Conservation (phyloP, 2,113 vertebrate genomes). For the Myocastor coypus region DNA sequence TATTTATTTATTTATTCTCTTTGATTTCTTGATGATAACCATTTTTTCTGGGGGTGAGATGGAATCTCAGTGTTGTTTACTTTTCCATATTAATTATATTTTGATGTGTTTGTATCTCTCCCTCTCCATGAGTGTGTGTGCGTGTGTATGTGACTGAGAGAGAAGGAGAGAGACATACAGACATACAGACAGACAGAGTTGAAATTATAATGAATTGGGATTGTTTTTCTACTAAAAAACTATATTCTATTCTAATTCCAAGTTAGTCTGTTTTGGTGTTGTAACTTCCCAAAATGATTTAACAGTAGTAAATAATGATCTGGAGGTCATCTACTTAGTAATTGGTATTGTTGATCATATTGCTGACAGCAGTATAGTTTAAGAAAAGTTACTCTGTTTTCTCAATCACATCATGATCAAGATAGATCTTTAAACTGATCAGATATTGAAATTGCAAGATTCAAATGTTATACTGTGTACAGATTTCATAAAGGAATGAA, state of each 20-base stretch:
- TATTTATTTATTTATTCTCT: too few species aligned
- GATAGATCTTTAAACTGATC: neutral
- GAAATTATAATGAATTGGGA: neutral
- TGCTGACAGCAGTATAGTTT: neutral
- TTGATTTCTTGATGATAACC: too few species aligned
- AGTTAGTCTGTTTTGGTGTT: neutral
- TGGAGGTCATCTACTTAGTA: neutral
- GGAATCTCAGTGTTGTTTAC: too few species aligned
- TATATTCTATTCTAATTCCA: neutral
- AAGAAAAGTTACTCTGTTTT: neutral
- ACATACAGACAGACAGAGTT: neutral
- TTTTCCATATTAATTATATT: neutral
- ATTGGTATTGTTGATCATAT: neutral
- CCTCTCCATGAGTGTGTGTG: neutral
- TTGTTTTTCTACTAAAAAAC: neutral
- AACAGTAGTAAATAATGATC: neutral
- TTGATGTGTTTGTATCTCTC: neutral
- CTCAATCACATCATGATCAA: neutral
- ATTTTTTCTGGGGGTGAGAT: too few species aligned
- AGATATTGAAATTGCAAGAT: neutral
- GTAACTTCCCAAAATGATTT: neutral
- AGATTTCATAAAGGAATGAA: constrained; percentile 35
- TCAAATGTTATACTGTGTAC: neutral
- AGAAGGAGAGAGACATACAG: neutral
- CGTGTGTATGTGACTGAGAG: neutral